Conservation (phyloP, 2,113 vertebrate genomes). For the Sclerurus mexicanus region DNA sequence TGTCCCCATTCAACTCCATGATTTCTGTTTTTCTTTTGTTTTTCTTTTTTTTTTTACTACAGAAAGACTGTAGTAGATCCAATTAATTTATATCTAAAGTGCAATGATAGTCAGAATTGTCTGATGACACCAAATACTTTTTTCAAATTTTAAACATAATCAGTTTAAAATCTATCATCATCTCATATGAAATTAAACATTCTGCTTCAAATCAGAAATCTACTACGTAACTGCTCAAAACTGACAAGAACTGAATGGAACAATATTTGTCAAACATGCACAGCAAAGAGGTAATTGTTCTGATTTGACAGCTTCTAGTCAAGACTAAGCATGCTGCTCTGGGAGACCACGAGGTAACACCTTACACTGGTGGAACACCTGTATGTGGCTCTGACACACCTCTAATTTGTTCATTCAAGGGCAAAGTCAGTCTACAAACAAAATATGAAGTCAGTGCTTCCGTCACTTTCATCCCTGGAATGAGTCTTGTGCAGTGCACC, state of each 20-base stretch:
- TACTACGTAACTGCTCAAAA: neutral
- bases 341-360: neutral
- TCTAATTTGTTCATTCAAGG: neutral
- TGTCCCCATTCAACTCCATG: accelerated
- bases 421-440: neutral
- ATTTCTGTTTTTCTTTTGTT: neutral
- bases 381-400: neutral
- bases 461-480: neutral
- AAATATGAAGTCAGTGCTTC: neutral
- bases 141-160: neutral
- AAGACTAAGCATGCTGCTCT: neutral
- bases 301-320: neutral
- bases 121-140: neutral
- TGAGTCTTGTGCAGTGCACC: neutral
- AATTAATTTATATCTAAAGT: neutral
- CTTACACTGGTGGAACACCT: neutral
- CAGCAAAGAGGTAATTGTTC: neutral
- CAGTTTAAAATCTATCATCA: neutral
- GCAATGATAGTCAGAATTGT: neutral
- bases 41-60: neutral
- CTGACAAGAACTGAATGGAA: neutral
- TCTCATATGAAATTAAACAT: neutral
- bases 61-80: neutral
- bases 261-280: neutral
- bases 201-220: neutral